phyloP scores from a whole-genome alignment of 64 coral and sea anemone species.

The Porites australiensis region DNA sequence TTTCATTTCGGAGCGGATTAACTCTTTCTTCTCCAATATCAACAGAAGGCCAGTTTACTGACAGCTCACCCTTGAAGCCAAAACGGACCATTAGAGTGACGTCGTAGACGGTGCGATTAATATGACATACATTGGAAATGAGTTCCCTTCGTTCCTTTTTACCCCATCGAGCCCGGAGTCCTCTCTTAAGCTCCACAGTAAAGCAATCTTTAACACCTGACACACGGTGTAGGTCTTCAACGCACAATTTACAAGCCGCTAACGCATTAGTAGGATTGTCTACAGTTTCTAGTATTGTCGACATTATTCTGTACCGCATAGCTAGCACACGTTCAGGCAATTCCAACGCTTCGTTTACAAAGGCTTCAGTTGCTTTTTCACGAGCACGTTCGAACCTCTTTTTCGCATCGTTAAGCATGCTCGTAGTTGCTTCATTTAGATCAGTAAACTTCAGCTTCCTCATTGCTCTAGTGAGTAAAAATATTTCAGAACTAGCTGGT shows the following conservation, averaged over 20 bases:
- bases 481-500: background rate
- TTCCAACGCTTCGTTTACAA: background rate
- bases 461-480: background rate
- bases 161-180: too few relatives aligned
- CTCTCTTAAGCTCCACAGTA: background rate
- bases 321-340: background rate
- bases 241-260: background rate
- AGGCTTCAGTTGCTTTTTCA: background rate
- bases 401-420: background rate
- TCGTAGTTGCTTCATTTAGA: background rate
- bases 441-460: background rate
- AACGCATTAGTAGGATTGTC: background rate
- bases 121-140: constrained; percentile 15
- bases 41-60: constrained; percentile 12
- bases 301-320: background rate
- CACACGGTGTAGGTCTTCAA: constrained; percentile 29
- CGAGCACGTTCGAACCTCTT: too few relatives aligned
- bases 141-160: background rate
- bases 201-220: constrained; percentile 1
- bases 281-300: background rate
- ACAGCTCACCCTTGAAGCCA: background rate
- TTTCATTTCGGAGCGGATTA: constrained; percentile 23
- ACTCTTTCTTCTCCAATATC: background rate
- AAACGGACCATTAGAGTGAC: background rate
- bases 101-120: constrained; percentile 16